phyloP scores from a whole-genome alignment of 2,888 invertebrate species.

The Drosophila basisetae region DNA sequence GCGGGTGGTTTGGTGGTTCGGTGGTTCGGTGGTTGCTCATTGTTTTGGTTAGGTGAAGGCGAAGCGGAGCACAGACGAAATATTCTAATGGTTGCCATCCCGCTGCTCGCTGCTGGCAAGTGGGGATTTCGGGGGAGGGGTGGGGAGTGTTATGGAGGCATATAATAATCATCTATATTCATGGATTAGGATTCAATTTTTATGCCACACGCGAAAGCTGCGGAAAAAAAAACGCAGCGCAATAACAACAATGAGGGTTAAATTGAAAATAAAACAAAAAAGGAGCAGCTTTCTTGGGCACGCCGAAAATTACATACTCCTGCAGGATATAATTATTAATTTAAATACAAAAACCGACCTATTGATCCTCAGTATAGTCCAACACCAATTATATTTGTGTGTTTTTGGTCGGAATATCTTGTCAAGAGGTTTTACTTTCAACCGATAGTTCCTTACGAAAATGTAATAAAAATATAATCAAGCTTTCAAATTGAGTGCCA shows the following conservation, averaged over 20 bases:
- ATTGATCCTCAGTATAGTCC: neutral
- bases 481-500: neutral
- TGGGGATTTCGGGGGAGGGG: neutral
- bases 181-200: constrained; percentile 86
- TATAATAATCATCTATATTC: constrained; percentile 86
- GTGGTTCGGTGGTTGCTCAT: constrained; percentile 32
- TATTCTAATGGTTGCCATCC: constrained; percentile 78
- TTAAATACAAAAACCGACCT: neutral
- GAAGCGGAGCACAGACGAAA: constrained; percentile 48
- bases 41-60: constrained; percentile 50
- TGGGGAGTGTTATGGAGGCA: constrained; percentile 40
- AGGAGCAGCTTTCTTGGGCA: neutral
- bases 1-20: constrained; percentile 9
- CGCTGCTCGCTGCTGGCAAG: constrained; percentile 60
- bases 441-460: neutral
- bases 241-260: constrained; percentile 74
- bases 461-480: too few species aligned
- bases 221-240: constrained; percentile 43
- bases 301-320: neutral
- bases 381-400: neutral
- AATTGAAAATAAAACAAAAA: constrained; percentile 71
- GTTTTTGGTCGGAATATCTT: neutral
- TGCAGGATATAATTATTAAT: neutral
- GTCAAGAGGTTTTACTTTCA: too few species aligned
- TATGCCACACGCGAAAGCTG: constrained; percentile 76